These are phyloP conservation scores for Tetramorium bicarinatum DNA, from an alignment of 2,888 invertebrate species.

Conservation along the genomic window DNA sequence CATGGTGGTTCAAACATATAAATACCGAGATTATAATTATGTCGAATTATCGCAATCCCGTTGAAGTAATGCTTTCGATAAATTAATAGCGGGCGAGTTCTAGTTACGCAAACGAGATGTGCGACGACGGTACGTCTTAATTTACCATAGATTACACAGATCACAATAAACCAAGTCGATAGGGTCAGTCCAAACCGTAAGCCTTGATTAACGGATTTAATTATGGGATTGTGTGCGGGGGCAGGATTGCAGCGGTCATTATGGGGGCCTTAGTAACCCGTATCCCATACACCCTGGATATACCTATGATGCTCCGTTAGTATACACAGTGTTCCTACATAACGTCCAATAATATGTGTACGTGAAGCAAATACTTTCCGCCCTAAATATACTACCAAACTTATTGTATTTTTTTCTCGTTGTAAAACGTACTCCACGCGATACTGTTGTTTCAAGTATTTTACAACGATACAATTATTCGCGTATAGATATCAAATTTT, in stretches of 20 bases:
- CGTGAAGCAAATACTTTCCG: conserved; percentile 19
- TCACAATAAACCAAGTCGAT: conserved; percentile 86
- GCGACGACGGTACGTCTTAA: conserved; percentile 82
- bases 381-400: neutral
- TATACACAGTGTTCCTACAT: conserved; percentile 65
- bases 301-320: conserved; percentile 60
- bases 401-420: neutral
- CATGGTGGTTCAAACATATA: neutral
- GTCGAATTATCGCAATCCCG: conserved; percentile 61
- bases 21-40: conserved; percentile 28
- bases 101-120: conserved; percentile 74
- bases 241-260: conserved; percentile 83
- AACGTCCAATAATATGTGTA: conserved; percentile 49
- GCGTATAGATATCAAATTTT: conserved; percentile 34
- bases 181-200: conserved; percentile 85
- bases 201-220: conserved; percentile 87
- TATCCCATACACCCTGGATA: conserved; percentile 75
- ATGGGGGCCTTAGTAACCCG: conserved; percentile 82
- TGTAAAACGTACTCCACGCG: neutral
- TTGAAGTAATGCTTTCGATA: conserved; percentile 58
- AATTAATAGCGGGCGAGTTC: conserved; percentile 68
- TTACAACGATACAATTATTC: conserved; percentile 4
- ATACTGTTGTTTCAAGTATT: neutral
- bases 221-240: conserved; percentile 83
- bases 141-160: conserved; percentile 85